These are phyloP conservation scores for Saccopteryx leptura DNA, from an alignment of 2,113 vertebrate genomes.

Conservation along the genomic window DNA sequence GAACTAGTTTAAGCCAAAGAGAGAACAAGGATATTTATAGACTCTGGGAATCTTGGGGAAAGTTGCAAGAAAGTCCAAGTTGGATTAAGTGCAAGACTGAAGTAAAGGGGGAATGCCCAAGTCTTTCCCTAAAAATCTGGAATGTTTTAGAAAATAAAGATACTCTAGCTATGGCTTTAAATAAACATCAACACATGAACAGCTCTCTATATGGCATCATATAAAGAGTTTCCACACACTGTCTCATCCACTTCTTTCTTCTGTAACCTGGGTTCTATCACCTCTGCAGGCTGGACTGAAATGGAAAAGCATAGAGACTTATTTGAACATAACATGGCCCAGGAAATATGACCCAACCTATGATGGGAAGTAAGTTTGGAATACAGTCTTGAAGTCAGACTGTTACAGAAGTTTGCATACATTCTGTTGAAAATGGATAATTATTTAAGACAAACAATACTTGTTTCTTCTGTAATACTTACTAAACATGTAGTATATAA, in stretches of 20 bases:
- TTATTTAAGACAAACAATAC: neutral
- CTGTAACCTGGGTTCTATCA: neutral
- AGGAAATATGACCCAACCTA: neutral
- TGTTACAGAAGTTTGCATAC: neutral
- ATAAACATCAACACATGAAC: neutral
- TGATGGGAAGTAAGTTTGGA: neutral
- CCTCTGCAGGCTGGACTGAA: neutral
- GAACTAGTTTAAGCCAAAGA: neutral
- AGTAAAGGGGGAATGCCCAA: neutral
- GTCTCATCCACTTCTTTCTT: neutral
- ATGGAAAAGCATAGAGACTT: neutral
- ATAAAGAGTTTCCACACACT: neutral
- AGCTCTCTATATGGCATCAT: neutral
- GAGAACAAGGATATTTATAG: neutral
- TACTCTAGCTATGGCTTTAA: neutral
- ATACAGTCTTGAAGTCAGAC: neutral
- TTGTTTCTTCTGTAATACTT: neutral
- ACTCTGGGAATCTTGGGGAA: slow-evolving; percentile 21
- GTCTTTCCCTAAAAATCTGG: neutral
- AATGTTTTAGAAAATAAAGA: neutral
- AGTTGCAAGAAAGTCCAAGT: neutral
- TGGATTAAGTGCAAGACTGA: slow-evolving; percentile 9
- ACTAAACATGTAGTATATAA: neutral
- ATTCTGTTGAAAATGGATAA: neutral
- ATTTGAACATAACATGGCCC: neutral